Evolutionary conservation across 1,140 invertebrate genomes (phyloP).

Genomic region (Ylistrum balloti): DNA sequence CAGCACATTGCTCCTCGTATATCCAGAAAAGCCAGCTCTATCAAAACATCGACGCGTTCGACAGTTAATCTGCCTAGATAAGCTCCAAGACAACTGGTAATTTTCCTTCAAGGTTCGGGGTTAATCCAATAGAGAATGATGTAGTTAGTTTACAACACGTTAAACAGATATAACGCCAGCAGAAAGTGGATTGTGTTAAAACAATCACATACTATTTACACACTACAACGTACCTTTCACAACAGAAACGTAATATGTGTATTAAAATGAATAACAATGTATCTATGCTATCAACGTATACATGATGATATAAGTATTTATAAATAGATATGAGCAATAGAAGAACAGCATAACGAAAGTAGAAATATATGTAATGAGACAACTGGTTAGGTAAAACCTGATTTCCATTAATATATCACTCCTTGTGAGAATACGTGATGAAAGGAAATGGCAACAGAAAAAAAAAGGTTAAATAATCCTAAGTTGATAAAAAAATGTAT

Average conservation of each 20-base stretch:
- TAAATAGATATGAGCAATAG: constrained; percentile 39
- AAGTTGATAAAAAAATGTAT: too few species aligned
- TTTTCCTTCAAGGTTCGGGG: background rate
- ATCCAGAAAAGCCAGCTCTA: background rate
- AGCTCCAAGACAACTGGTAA: background rate
- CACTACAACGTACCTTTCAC: background rate
- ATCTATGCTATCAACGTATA: background rate
- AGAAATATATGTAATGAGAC: background rate
- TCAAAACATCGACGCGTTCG: constrained; percentile 4
- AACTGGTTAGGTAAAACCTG: background rate
- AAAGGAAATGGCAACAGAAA: too few species aligned
- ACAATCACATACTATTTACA: constrained; percentile 8
- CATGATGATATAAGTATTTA: background rate
- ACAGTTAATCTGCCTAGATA: background rate
- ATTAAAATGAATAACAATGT: background rate
- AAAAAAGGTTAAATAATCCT: too few species aligned
- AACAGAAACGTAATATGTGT: background rate
- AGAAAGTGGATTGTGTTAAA: background rate
- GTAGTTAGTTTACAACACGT: background rate
- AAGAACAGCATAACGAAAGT: background rate
- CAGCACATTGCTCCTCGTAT: background rate
- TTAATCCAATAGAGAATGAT: constrained; percentile 15
- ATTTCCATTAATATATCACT: too few species aligned
- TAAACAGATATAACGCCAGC: background rate
- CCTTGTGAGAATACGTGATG: too few species aligned